Conservation (phyloP, 1,140 invertebrate genomes). For the Drosophila obscura region DNA sequence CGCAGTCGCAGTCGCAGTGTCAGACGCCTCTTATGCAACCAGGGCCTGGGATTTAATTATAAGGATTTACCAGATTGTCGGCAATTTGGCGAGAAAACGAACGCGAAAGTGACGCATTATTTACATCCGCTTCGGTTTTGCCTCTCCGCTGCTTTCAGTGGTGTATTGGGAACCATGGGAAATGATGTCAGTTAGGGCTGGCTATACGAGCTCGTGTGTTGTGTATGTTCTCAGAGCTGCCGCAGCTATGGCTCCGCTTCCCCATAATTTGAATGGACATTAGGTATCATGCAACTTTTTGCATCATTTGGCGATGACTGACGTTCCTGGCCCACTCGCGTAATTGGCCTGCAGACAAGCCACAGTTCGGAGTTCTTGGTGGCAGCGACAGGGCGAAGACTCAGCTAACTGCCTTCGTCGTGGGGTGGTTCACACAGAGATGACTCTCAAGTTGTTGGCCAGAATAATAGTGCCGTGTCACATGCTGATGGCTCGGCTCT, state of each 20-base stretch:
- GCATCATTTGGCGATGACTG: constrained; percentile 27
- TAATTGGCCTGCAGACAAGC: constrained; percentile 47
- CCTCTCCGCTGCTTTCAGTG: not conserved
- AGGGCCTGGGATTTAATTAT: constrained; percentile 64
- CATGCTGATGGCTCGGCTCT: constrained; percentile 26
- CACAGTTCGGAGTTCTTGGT: constrained; percentile 13
- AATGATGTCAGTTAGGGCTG: constrained; percentile 46
- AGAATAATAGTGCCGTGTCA: constrained; percentile 64
- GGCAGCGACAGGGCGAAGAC: no score
- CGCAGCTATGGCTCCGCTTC: no score
- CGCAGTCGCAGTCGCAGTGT: not conserved
- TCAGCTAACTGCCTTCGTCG: constrained; percentile 1
- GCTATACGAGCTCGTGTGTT: constrained; percentile 3
- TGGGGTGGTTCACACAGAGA: constrained; percentile 31
- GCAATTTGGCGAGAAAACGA: constrained; percentile 49
- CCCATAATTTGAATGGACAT: constrained; percentile 18
- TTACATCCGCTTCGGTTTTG: constrained; percentile 58
- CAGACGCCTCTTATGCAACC: constrained; percentile 40
- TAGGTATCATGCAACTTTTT: constrained; percentile 30
- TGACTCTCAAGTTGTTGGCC: constrained; percentile 59
- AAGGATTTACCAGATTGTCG: constrained; percentile 67
- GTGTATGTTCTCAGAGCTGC: constrained; percentile 22
- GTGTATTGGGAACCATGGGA: constrained; percentile 20
- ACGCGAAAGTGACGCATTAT: constrained; percentile 65
- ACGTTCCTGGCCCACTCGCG: constrained; percentile 8